Evolutionary conservation across 2,797 vertebrate genomes (phyloP), one percentile per base, ranked within the genome.

Genomic region (Gymnocypris eckloni): DNA sequence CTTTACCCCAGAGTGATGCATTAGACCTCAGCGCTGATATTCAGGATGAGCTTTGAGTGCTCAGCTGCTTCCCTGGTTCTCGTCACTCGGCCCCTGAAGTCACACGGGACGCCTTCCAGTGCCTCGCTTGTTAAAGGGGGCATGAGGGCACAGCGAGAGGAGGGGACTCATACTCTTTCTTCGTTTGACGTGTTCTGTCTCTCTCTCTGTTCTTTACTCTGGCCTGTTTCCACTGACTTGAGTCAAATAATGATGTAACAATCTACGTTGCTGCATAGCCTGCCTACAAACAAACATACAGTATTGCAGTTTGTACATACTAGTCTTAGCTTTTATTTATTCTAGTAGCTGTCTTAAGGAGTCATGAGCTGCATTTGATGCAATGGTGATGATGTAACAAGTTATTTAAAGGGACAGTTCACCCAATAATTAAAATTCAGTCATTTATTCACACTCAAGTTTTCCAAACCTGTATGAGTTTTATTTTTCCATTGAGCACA

Each of bases 1-100:
- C 33, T 84, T 83, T 76, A n/a, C 56, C 48, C 76, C 39, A 52
- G 59, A 82, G 48, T 80, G 73, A 59, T 73, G 75, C 50, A 61
- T 69, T 39, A 75, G 61, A 82, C 73, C 67, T 73, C n/a, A 76
- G 16, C 16, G 8, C 80, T 43, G n/a, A 84, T 84, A 69, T 45
- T 48, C 22, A 72, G 61, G 69, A 48, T 67, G 75, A 66, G 79
- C 75, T 85, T n/a, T 75, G 78, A 82, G 84, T 73, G 77, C 39
- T 83, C 71, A 33, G 50, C 85, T 70, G 28, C 71, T 86, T 20
- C n/a, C n/a, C 59, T 87, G 70, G 48, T 52, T 87, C 86, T 39
- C 61, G 39, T 87, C 78, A 86, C 81, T 80, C 71, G 12, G 52
- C 64, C 52, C 56, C 78, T 73, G 64, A 41, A 81, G 72, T 71